These are phyloP conservation scores for Orius insidiosus DNA, from an alignment of 1,140 invertebrate species.

Conservation along the genomic window DNA sequence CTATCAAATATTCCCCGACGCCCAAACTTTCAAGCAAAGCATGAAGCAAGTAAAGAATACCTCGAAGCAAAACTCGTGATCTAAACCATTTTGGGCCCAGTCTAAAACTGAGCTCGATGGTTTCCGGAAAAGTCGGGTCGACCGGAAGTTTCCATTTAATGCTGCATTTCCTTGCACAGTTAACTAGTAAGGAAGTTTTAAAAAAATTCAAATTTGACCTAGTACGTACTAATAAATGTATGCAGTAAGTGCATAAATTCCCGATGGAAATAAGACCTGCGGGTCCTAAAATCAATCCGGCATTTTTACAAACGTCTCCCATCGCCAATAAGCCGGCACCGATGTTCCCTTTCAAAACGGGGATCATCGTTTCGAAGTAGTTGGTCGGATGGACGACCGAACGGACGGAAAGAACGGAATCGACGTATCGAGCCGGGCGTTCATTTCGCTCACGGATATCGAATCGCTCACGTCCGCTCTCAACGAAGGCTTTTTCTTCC, in stretches of 20 bases:
- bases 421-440: too few relatives aligned
- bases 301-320: conserved; percentile 72
- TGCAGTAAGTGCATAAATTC: conserved; percentile 64
- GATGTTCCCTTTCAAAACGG: conserved; percentile 71
- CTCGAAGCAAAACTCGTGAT: background rate
- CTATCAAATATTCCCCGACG: too few relatives aligned
- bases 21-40: too few relatives aligned
- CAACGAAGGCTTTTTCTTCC: too few relatives aligned
- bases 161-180: background rate
- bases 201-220: background rate
- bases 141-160: conserved; percentile 6
- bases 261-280: conserved; percentile 57
- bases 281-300: conserved; percentile 62
- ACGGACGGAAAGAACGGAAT: too few relatives aligned
- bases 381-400: background rate
- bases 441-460: too few relatives aligned
- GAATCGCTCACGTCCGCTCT: too few relatives aligned
- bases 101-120: conserved; percentile 14
- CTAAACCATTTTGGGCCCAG: conserved; percentile 11
- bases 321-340: conserved; percentile 84
- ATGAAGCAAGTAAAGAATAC: background rate
- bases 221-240: conserved; percentile 35
- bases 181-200: background rate
- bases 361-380: conserved; percentile 51
- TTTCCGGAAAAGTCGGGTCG: conserved; percentile 14